Evolutionary conservation across 2,888 invertebrate species (phyloP).

Genomic region (Platypus cylindrus): DNA sequence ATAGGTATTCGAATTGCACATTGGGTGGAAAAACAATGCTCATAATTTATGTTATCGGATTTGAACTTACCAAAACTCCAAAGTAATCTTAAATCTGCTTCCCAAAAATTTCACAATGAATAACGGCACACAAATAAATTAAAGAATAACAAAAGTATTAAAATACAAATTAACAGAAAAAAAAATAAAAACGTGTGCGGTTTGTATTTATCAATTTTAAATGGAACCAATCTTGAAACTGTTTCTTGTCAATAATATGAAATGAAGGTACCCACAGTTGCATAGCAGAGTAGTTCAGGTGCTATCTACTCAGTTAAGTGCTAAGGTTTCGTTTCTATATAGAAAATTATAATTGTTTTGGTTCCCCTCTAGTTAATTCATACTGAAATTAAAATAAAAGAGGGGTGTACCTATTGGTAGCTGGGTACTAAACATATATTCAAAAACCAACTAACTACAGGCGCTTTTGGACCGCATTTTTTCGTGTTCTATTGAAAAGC

Average conservation of each 20-base stretch:
- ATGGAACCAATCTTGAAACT: slow-evolving; percentile 8
- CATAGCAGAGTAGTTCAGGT: too few relatives aligned
- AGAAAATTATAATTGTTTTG: slow-evolving; percentile 13
- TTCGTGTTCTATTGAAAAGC: too few relatives aligned
- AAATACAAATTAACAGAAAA: slow-evolving; percentile 1
- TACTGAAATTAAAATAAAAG: slow-evolving; percentile 11
- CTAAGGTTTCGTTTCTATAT: slow-evolving; percentile 10
- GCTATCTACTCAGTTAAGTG: slow-evolving; percentile 11
- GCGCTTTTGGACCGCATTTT: too few relatives aligned
- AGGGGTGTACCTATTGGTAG: slow-evolving; percentile 10
- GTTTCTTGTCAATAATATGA: slow-evolving; percentile 8
- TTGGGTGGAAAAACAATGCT: too few relatives aligned
- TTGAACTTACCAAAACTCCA: too few relatives aligned
- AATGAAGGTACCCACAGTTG: too few relatives aligned
- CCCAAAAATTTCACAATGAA: too few relatives aligned
- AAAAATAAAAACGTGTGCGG: slow-evolving; percentile 4
- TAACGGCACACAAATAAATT: slow-evolving; percentile 1
- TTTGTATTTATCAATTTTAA: slow-evolving; percentile 4
- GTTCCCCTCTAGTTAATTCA: slow-evolving; percentile 16
- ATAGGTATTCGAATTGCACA: too few relatives aligned
- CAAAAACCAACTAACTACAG: too few relatives aligned
- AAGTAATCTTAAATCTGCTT: too few relatives aligned
- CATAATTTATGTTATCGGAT: too few relatives aligned
- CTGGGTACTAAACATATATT: too few relatives aligned
- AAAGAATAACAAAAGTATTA: slow-evolving; percentile 3